A percentile compares a stretch with the other conserved stretches of the same genome.
Conservation (phyloP, 1,140 invertebrate genomes). For the Lerema accius region DNA sequence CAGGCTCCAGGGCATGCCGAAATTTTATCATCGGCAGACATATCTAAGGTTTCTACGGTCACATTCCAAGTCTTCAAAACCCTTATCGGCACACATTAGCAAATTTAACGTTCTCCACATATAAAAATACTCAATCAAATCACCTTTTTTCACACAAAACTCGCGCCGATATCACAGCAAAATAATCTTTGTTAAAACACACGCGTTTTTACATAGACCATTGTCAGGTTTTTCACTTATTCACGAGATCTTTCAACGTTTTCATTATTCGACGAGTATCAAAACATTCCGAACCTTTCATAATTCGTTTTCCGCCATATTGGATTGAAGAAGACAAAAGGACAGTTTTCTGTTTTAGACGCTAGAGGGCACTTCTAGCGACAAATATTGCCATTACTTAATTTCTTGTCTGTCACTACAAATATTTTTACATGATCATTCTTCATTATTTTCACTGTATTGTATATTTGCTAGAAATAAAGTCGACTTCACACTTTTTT, state of each 20-base stretch:
- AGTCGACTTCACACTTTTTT: too few species aligned
- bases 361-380: constrained; percentile 50
- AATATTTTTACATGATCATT: not conserved
- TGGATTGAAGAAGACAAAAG: constrained; percentile 78
- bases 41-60: constrained; percentile 71
- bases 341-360: constrained; percentile 49
- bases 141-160: constrained; percentile 62
- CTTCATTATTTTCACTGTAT: not conserved
- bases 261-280: constrained; percentile 71
- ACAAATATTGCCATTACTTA: constrained; percentile 43
- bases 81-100: constrained; percentile 65
- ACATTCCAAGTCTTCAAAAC: constrained; percentile 50
- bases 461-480: not conserved
- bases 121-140: constrained; percentile 56
- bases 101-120: constrained; percentile 52
- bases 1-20: constrained; percentile 63
- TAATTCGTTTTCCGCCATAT: constrained; percentile 79
- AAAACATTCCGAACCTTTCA: constrained; percentile 79
- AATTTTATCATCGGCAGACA: constrained; percentile 76
- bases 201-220: constrained; percentile 52
- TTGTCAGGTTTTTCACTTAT: constrained; percentile 54
- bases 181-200: constrained; percentile 44
- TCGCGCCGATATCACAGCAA: constrained; percentile 42
- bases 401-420: not conserved
- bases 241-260: constrained; percentile 57